These are phyloP conservation scores for Megathymus violae DNA, from an alignment of 1,140 invertebrate species.

Conservation along the genomic window DNA sequence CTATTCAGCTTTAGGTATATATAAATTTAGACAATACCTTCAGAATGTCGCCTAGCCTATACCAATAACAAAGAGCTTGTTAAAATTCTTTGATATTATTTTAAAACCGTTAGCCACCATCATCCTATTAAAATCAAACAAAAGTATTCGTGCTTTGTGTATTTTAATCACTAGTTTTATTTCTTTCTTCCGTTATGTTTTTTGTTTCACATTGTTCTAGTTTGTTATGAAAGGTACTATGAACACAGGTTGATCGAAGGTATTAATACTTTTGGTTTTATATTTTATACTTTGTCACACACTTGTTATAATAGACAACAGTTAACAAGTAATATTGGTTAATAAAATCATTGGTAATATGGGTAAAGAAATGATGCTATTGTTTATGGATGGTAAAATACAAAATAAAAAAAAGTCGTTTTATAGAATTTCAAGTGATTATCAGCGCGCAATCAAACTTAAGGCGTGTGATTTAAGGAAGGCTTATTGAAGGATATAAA, in stretches of 20 bases:
- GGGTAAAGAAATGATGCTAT: no score
- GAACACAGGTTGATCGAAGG: conserved; percentile 1
- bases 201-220: conserved; percentile 9
- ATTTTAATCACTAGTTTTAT: conserved; percentile 33
- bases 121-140: conserved; percentile 67
- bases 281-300: not conserved
- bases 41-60: conserved; percentile 5
- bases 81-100: conserved; percentile 71
- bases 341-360: no score
- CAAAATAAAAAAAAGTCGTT: no score
- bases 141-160: conserved; percentile 39
- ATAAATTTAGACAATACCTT: conserved; percentile 2
- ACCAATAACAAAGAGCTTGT: conserved; percentile 71
- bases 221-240: not conserved
- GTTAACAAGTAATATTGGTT: not conserved
- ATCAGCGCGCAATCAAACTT: no score
- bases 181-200: conserved; percentile 9
- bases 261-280: no score
- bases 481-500: no score
- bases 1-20: no score
- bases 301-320: not conserved
- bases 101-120: conserved; percentile 52
- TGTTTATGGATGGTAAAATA: no score
- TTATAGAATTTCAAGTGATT: no score
- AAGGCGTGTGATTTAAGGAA: no score